Evolutionary conservation across 2,797 vertebrate species (phyloP).

Genomic region (Danio choprae): DNA sequence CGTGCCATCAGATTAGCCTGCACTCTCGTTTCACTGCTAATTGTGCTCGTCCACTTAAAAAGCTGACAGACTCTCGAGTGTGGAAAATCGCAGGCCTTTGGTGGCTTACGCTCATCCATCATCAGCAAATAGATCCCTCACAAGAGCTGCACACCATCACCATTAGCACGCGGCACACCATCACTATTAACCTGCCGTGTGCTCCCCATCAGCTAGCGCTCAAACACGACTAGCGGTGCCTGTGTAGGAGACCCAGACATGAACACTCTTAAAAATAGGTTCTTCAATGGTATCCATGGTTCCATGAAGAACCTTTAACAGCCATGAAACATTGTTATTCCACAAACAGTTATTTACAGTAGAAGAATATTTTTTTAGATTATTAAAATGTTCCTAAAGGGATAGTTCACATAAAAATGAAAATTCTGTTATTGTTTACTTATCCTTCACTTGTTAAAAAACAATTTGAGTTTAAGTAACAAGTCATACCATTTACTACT

Average conservation of each 20-base stretch:
- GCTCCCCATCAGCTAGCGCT: conserved; percentile 28
- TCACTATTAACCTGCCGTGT: conserved; percentile 67
- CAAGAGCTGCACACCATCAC: conserved; percentile 81
- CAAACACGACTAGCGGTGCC: neutral
- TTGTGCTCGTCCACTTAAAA: conserved; percentile 90
- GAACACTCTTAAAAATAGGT: neutral
- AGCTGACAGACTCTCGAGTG: conserved; percentile 86
- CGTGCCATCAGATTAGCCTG: conserved; percentile 86
- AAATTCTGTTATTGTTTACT: no score
- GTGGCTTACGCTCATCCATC: conserved; percentile 88
- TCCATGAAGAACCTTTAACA: no score
- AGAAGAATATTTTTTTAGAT: no score
- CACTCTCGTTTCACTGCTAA: conserved; percentile 91
- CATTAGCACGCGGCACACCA: conserved; percentile 71
- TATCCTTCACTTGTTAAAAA: no score
- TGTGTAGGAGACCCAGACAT: neutral
- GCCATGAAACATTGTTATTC: no score
- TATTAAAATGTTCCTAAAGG: no score
- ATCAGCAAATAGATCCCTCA: conserved; percentile 88
- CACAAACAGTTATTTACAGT: no score
- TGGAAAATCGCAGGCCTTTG: conserved; percentile 78
- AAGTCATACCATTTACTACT: no score
- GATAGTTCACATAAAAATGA: no score
- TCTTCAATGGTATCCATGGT: no score
- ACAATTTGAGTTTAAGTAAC: no score